Conservation (phyloP, 2,797 vertebrate genomes). For the Ataeniobius toweri region DNA sequence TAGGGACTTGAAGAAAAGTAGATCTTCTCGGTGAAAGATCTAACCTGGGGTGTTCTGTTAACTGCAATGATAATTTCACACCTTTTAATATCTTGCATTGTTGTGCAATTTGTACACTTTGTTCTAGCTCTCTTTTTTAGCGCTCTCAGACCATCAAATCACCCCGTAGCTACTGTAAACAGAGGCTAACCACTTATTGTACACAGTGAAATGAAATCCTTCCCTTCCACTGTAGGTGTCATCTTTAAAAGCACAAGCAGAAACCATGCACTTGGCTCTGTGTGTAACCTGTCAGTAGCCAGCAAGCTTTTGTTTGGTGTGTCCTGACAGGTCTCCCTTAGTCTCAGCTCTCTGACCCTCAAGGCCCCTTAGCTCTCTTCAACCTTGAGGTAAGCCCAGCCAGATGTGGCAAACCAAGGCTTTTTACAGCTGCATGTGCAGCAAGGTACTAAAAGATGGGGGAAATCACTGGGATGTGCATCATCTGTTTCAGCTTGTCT, state of each 20-base stretch:
- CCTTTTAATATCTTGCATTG: conserved; percentile 52
- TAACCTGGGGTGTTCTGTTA: neutral
- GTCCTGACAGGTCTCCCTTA: conserved; percentile 70
- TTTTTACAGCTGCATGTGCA: conserved; percentile 68
- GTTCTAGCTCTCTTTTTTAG: conserved; percentile 15
- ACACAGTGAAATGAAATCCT: conserved; percentile 54
- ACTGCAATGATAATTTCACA: conserved; percentile 1
- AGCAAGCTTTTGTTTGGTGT: conserved; percentile 66
- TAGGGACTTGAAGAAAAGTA: neutral
- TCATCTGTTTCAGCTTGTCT: conserved; percentile 82
- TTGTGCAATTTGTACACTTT: conserved; percentile 10
- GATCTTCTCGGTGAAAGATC: neutral
- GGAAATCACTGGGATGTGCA: conserved; percentile 60
- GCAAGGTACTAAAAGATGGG: conserved; percentile 52
- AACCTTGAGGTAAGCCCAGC: conserved; percentile 73
- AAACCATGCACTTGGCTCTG: conserved; percentile 37
- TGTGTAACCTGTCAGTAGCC: conserved; percentile 63
- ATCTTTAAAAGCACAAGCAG: conserved; percentile 51
- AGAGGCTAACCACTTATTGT: conserved; percentile 42
- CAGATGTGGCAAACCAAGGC: conserved; percentile 78
- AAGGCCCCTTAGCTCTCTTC: conserved; percentile 50
- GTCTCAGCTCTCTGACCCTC: conserved; percentile 58
- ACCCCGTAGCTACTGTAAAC: conserved; percentile 33
- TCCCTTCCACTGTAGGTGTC: conserved; percentile 46
- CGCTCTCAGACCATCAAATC: conserved; percentile 37